A percentile compares a stretch with the other conserved stretches of the same genome.
Evolutionary conservation across 2,113 vertebrate genomes (phyloP).

Genomic region (Bettongia penicillata): DNA sequence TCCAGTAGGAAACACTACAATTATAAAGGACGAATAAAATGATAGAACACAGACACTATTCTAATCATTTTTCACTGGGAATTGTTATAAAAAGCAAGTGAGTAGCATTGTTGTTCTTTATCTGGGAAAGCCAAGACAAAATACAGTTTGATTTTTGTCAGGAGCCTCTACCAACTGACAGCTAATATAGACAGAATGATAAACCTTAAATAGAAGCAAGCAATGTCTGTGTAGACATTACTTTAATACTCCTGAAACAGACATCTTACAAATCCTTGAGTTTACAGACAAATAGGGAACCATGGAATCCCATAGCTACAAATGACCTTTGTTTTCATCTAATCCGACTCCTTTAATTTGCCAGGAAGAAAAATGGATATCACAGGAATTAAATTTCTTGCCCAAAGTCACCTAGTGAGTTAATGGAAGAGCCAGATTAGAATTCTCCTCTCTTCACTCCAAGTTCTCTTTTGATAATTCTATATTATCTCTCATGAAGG

Average conservation of each 20-base stretch:
- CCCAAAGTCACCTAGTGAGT: background rate
- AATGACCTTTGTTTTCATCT: background rate
- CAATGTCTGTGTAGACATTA: background rate
- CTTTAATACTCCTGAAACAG: background rate
- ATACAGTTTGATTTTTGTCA: background rate
- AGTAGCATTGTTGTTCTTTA: background rate
- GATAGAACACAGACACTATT: background rate
- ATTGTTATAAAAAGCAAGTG: background rate
- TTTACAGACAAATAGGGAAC: background rate
- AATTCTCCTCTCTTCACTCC: background rate
- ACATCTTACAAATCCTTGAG: background rate
- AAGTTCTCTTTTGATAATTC: background rate
- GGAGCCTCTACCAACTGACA: background rate
- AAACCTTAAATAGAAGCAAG: background rate
- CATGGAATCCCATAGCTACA: background rate
- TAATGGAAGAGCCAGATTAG: background rate
- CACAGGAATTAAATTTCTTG: background rate
- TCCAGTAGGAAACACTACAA: background rate
- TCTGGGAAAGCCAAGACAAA: background rate
- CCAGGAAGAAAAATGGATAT: background rate
- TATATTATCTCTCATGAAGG: background rate
- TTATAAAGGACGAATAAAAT: background rate
- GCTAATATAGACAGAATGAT: background rate
- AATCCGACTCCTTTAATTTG: background rate
- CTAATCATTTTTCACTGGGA: background rate